Base-by-base conservation (phyloP, 2,797 vertebrate species). In the Borostomias antarcticus region DNA sequence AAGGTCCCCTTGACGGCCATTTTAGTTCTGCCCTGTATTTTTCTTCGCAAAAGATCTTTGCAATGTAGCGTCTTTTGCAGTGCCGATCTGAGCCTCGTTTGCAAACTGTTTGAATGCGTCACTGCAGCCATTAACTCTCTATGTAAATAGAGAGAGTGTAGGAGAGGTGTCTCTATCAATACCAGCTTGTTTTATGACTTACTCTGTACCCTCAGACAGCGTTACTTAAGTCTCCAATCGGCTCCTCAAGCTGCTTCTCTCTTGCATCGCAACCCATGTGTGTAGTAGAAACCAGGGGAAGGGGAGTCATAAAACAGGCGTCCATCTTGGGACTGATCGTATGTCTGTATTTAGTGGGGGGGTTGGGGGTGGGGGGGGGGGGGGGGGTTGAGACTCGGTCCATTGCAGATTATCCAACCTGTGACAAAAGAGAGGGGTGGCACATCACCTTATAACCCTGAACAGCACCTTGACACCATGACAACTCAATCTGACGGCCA, bases 281-380 rank as follows among this genome's bases (percentile, higher is more conserved):
- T 50, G 66, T 62, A 52, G 47, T 62, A 59, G 69, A 51, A 67
- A 57, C n/a, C 68, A 82, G 83, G 83, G 86, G 78, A 81, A 81
- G 82, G 87, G 88, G 86, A 90, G 90, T 90, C 89, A 89, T 93
- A 93, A 91, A 85, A 85, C 91, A 89, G 84, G 87, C 48, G n/a
- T 90, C 82, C 89, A 91, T 91, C 81, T 90, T 87, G 77, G 89
- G 86, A 89, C 81, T 89, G 85, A 89, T 79, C 89, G 83, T 84
- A 78, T 87, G 83, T 84, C 78, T 87, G 82, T 85, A 72, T 82
- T 85, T 89, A 70, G 88, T 86, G 89, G 86, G 86, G 86, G 89
- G n/a, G n/a, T n/a, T n/a, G n/a, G n/a, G n/a, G n/a, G n/a, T n/a
- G n/a, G n/a, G n/a, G n/a, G n/a, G n/a, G n/a, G n/a, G n/a, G n/a